A percentile compares a stretch with the other conserved stretches of the same genome.
phyloP scores from a whole-genome alignment of 23 tunicate species.

The Corella eumyota region DNA sequence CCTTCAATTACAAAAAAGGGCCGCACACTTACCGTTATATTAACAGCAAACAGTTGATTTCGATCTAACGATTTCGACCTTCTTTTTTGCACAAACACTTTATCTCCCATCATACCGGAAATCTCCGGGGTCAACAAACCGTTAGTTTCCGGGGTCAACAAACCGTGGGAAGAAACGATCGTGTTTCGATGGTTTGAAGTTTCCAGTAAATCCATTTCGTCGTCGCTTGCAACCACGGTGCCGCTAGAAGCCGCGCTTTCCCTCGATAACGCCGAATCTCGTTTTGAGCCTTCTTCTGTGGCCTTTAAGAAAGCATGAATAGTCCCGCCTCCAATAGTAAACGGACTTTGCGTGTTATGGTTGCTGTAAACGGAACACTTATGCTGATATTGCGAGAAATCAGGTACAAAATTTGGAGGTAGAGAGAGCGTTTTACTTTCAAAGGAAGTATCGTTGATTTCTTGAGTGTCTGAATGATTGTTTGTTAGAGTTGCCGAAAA shows the following conservation, averaged over 20 bases:
- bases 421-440: no score
- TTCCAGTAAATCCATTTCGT: no score
- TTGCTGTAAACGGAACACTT: not conserved
- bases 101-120: not conserved
- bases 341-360: not conserved
- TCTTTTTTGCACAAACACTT: not conserved
- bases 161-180: no score
- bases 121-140: not conserved
- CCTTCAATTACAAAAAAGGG: no score
- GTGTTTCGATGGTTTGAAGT: no score
- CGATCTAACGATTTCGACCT: slow-evolving; percentile 1
- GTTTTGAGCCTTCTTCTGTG: slow-evolving; percentile 10
- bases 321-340: not conserved
- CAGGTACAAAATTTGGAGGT: slow-evolving; percentile 1
- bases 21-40: slow-evolving; percentile 2
- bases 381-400: not conserved
- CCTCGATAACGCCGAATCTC: slow-evolving; percentile 42
- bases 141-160: not conserved
- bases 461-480: no score
- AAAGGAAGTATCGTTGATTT: no score
- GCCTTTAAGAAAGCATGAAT: slow-evolving; percentile 1
- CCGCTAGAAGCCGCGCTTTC: slow-evolving; percentile 68
- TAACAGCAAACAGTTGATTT: not conserved
- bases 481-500: no score
- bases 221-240: slow-evolving; percentile 49